A percentile compares a stretch with the other conserved stretches of the same genome.
Conservation (phyloP, 1,140 invertebrate genomes). For the Ladona fulva region DNA sequence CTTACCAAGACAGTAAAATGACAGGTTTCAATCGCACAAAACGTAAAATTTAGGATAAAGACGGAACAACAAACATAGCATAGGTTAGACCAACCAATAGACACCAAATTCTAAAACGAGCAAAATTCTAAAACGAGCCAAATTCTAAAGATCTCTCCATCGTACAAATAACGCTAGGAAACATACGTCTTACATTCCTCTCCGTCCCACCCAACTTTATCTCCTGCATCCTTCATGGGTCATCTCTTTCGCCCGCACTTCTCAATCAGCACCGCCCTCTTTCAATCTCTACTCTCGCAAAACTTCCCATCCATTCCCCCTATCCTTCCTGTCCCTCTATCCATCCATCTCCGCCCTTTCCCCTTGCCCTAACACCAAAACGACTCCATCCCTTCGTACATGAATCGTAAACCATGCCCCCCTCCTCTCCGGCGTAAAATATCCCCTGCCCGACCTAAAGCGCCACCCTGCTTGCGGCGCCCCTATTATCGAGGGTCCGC, state of each 20-base stretch:
- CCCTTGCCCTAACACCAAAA: not conserved
- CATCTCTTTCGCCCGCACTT: not conserved
- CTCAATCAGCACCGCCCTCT: not conserved
- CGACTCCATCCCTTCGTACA: not conserved
- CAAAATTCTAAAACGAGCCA: no score
- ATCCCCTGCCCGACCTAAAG: not conserved
- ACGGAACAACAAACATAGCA: no score
- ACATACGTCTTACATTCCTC: no score
- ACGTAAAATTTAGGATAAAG: no score
- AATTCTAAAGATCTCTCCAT: no score
- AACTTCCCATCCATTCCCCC: not conserved
- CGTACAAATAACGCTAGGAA: no score
- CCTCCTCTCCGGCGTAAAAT: not conserved
- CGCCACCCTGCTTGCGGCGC: not conserved
- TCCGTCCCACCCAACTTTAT: no score
- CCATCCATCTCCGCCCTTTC: not conserved
- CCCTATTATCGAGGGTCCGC: not conserved
- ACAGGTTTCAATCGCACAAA: no score
- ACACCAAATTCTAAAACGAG: no score
- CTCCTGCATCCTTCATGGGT: no score
- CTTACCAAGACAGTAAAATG: no score
- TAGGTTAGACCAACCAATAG: no score
- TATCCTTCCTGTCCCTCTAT: not conserved
- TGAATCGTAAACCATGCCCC: not conserved
- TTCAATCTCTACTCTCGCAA: not conserved